These are phyloP conservation scores for Saccostrea cuccullata DNA, from an alignment of 1,140 invertebrate species.

Conservation along the genomic window DNA sequence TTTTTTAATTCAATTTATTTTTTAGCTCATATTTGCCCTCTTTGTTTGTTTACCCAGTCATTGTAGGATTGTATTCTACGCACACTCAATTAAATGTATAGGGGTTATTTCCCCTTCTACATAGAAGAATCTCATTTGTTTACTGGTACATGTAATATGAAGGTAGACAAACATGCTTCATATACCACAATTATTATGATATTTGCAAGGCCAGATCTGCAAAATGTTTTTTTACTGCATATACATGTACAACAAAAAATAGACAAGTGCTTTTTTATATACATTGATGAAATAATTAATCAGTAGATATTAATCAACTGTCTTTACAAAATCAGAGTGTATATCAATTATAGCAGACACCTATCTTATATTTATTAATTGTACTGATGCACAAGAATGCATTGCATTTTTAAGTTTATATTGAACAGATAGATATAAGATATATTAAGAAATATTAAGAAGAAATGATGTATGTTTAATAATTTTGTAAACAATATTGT, in stretches of 20 bases:
- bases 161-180: too few relatives aligned
- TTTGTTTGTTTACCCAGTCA: not conserved
- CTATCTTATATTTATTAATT: too few relatives aligned
- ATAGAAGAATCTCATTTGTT: not conserved
- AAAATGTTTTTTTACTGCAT: not conserved
- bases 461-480: not conserved
- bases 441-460: not conserved
- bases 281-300: too few relatives aligned
- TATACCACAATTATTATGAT: too few relatives aligned
- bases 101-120: constrained; percentile 13
- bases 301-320: too few relatives aligned
- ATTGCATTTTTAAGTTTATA: not conserved
- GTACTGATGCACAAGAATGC: not conserved
- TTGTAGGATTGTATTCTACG: not conserved
- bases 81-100: not conserved
- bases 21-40: not conserved
- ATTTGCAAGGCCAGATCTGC: not conserved
- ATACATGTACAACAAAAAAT: not conserved
- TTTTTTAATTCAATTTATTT: not conserved
- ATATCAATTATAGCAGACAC: too few relatives aligned
- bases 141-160: not conserved
- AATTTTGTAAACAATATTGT: not conserved
- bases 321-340: too few relatives aligned
- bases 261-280: too few relatives aligned
- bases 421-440: not conserved